Percentiles rank a stretch among this genome's conserved stretches.
Conservation (phyloP, 1,140 invertebrate species). For the Tetramorium simillimum region DNA sequence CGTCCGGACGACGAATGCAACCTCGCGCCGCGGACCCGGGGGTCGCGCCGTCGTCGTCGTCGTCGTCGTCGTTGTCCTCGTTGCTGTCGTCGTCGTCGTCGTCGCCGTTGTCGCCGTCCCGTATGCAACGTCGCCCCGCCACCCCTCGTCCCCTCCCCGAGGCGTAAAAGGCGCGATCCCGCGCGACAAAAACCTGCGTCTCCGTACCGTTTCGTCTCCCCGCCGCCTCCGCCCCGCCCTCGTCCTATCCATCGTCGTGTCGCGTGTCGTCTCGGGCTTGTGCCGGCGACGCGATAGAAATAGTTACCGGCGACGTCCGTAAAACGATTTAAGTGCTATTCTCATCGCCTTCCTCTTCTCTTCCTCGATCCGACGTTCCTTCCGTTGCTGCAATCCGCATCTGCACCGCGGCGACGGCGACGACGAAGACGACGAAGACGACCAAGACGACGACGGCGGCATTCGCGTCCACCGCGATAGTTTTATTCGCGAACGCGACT, state of each 20-base stretch:
- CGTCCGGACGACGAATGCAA: constrained; percentile 41
- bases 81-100: background rate
- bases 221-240: background rate
- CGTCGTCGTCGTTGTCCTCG: background rate
- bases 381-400: constrained; percentile 35
- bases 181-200: constrained; percentile 49
- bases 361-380: constrained; percentile 29
- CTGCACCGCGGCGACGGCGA: background rate
- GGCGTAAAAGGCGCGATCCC: constrained; percentile 59
- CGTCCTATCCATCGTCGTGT: constrained; percentile 5
- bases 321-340: constrained; percentile 64
- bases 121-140: background rate
- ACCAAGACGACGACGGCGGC: background rate
- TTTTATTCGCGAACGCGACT: constrained; percentile 33
- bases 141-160: background rate
- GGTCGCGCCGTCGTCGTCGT: background rate
- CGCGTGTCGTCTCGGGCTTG: constrained; percentile 43
- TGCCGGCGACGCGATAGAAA: constrained; percentile 54
- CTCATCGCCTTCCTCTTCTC: constrained; percentile 26
- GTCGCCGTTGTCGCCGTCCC: background rate
- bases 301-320: constrained; percentile 53
- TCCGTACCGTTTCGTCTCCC: constrained; percentile 4
- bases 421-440: background rate
- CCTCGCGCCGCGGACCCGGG: background rate
- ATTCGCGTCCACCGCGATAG: constrained; percentile 44